Percentiles rank a stretch among this genome's conserved stretches.
These are phyloP conservation scores for Leptinotarsa undecemlineata DNA, from an alignment of 1,140 invertebrate genomes.

Conservation along the genomic window DNA sequence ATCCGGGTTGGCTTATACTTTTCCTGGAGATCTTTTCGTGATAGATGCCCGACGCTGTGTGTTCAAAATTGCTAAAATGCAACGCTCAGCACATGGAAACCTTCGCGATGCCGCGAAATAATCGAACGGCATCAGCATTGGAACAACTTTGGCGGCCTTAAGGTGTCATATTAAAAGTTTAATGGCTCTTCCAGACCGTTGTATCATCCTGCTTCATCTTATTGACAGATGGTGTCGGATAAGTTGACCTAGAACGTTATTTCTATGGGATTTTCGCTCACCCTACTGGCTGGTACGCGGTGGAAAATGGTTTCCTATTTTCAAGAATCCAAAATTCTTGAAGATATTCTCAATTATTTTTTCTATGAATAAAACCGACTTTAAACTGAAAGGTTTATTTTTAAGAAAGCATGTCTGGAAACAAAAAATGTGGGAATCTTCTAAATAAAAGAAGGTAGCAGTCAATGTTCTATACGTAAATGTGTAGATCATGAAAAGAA, in stretches of 20 bases:
- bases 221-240: neutral
- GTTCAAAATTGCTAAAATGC: conserved; percentile 43
- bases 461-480: too few relatives aligned
- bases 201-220: neutral
- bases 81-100: conserved; percentile 26
- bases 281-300: too few relatives aligned
- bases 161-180: conserved; percentile 6
- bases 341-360: too few relatives aligned
- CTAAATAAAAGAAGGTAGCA: too few relatives aligned
- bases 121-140: conserved; percentile 2
- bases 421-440: too few relatives aligned
- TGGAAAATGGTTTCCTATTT: too few relatives aligned
- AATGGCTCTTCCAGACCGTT: neutral
- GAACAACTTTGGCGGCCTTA: conserved; percentile 2
- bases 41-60: conserved; percentile 41
- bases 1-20: conserved; percentile 43
- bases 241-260: neutral
- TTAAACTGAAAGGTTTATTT: too few relatives aligned
- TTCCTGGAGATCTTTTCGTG: conserved; percentile 35
- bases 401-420: too few relatives aligned
- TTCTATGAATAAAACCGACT: too few relatives aligned
- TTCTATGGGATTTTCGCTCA: too few relatives aligned
- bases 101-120: neutral
- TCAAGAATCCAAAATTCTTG: too few relatives aligned
- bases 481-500: too few relatives aligned